Percentiles rank a stretch among this genome's conserved stretches.
phyloP scores from a whole-genome alignment of 2,888 invertebrate genomes.

The Ochropleura plecta region DNA sequence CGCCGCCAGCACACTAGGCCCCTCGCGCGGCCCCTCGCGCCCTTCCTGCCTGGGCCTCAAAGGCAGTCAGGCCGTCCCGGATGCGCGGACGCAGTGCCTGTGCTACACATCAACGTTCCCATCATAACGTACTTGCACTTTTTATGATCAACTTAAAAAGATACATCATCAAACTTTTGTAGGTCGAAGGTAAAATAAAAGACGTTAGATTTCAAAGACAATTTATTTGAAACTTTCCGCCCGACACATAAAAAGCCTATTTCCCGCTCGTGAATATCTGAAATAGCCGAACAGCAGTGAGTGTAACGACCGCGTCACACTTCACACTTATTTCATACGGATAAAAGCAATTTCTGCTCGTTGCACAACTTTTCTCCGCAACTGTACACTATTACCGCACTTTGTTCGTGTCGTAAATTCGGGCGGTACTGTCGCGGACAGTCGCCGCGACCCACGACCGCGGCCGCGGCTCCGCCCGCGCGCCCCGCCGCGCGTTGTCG shows the following conservation, averaged over 20 bases:
- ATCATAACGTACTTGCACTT: conserved; percentile 6
- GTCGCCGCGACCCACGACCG: neutral
- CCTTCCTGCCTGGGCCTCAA: conserved; percentile 23
- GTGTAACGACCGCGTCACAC: conserved; percentile 30
- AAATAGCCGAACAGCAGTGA: conserved; percentile 7
- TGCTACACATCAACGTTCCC: conserved; percentile 7
- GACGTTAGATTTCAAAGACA: conserved; percentile 22
- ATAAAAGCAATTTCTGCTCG: conserved; percentile 33
- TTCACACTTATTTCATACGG: conserved; percentile 50
- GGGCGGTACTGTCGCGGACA: conserved; percentile 12
- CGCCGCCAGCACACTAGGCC: conserved; percentile 2
- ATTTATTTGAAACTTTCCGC: conserved; percentile 17
- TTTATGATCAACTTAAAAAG: conserved; percentile 19
- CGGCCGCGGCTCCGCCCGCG: neutral
- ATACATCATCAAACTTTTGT: conserved; percentile 32
- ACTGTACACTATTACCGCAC: conserved; percentile 26
- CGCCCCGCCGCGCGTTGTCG: too few species aligned
- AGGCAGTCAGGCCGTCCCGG: neutral
- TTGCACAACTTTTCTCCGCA: conserved; percentile 34
- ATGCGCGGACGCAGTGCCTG: neutral
- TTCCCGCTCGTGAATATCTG: conserved; percentile 8
- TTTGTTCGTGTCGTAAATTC: conserved; percentile 30
- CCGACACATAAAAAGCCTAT: neutral
- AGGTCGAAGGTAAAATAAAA: conserved; percentile 24
- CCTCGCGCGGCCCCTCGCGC: conserved; percentile 22